Evolutionary conservation across 2,888 invertebrate genomes (phyloP).

Genomic region (Eupithecia exiguata): DNA sequence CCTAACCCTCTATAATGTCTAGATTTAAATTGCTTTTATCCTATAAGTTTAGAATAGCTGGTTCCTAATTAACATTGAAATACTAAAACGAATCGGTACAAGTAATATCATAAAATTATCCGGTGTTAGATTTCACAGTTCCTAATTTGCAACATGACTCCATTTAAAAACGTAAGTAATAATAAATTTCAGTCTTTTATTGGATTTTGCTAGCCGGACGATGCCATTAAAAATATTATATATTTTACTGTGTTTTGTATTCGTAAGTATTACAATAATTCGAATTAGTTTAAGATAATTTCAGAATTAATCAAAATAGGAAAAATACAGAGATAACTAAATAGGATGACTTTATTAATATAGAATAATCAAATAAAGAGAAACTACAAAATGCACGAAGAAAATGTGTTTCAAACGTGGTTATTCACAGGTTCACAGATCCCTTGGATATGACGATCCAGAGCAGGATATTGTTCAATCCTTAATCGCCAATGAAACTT

Average conservation of each 20-base stretch:
- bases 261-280: conserved; percentile 19
- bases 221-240: conserved; percentile 22
- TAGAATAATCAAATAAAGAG: background rate
- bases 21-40: background rate
- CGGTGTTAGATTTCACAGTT: conserved; percentile 30
- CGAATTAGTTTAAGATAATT: background rate
- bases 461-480: background rate
- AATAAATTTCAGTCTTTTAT: conserved; percentile 17
- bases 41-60: background rate
- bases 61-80: conserved; percentile 8
- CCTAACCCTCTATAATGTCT: background rate
- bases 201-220: conserved; percentile 12
- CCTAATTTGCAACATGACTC: conserved; percentile 28
- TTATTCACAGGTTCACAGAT: conserved; percentile 9
- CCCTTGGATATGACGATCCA: background rate
- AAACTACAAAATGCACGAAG: background rate
- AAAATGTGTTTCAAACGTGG: background rate
- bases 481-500: background rate
- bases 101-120: conserved; percentile 28
- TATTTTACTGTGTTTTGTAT: conserved; percentile 13
- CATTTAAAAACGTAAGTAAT: conserved; percentile 27
- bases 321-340: background rate
- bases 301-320: background rate
- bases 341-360: background rate
- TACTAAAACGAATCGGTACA: conserved; percentile 25